These are phyloP conservation scores for Agonopterix alstromeriana DNA, from an alignment of 2,888 invertebrate species.

Conservation along the genomic window DNA sequence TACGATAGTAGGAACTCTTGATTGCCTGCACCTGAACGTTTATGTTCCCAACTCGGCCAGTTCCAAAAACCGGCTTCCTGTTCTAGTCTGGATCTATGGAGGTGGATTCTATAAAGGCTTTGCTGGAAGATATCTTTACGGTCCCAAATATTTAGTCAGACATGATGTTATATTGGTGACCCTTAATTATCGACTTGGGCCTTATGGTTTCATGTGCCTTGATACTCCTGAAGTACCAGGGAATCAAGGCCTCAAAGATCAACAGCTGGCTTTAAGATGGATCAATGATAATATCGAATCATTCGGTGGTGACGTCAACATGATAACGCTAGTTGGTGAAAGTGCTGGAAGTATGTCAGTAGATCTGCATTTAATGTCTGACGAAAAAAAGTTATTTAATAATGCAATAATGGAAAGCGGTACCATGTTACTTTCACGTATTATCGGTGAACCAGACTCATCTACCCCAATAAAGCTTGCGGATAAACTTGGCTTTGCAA, in stretches of 20 bases:
- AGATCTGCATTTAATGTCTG: constrained; percentile 39
- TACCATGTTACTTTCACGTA: constrained; percentile 24
- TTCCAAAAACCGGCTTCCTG: constrained; percentile 28
- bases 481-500: constrained; percentile 23
- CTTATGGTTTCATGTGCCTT: constrained; percentile 50
- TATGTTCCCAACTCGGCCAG: constrained; percentile 32
- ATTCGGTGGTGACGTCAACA: constrained; percentile 41
- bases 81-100: constrained; percentile 41
- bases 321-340: constrained; percentile 37
- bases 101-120: constrained; percentile 30
- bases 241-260: constrained; percentile 50
- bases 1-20: constrained; percentile 21
- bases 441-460: constrained; percentile 24
- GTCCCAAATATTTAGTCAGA: constrained; percentile 33
- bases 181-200: constrained; percentile 37
- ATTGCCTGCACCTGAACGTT: constrained; percentile 40
- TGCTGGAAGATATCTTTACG: constrained; percentile 19
- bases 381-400: constrained; percentile 29
- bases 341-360: constrained; percentile 40
- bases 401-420: constrained; percentile 41
- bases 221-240: constrained; percentile 36
- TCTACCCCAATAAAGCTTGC: constrained; percentile 31
- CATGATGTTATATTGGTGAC: constrained; percentile 42
- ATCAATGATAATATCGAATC: constrained; percentile 38
- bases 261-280: constrained; percentile 40